phyloP scores from a whole-genome alignment of 2,888 invertebrate genomes.

The Conomelus anceps region DNA sequence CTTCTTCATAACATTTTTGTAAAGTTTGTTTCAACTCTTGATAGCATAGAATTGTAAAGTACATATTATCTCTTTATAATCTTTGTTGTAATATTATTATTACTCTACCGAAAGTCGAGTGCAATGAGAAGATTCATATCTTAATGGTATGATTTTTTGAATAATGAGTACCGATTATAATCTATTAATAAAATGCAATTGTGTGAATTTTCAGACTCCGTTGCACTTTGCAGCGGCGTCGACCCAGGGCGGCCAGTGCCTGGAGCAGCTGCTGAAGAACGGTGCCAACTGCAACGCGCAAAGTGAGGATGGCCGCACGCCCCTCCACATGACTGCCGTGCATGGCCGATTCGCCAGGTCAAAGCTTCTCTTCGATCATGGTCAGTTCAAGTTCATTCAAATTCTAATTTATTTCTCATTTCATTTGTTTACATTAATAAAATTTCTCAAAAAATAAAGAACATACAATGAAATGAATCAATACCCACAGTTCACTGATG shows the following conservation, averaged over 20 bases:
- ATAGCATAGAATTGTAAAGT: too few relatives aligned
- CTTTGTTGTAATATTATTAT: too few relatives aligned
- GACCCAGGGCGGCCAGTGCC: constrained; percentile 53
- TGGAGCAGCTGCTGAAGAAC: constrained; percentile 49
- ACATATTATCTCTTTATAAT: too few relatives aligned
- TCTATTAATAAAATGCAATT: neutral
- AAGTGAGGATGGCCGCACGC: constrained; percentile 53
- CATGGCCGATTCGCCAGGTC: constrained; percentile 57
- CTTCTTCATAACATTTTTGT: too few relatives aligned
- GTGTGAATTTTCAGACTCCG: constrained; percentile 45
- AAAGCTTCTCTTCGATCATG: constrained; percentile 53
- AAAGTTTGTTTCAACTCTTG: too few relatives aligned
- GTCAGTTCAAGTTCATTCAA: too few relatives aligned
- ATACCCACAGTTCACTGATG: too few relatives aligned
- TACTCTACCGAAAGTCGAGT: too few relatives aligned
- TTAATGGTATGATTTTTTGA: neutral
- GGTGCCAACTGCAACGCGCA: constrained; percentile 50
- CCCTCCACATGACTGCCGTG: constrained; percentile 60
- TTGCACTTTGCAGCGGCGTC: constrained; percentile 55
- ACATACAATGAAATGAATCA: too few relatives aligned
- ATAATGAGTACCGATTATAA: neutral
- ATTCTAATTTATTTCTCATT: too few relatives aligned
- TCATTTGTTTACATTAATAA: too few relatives aligned
- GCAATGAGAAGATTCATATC: neutral
- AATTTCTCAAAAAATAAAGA: too few relatives aligned